These are phyloP conservation scores for Drosophila chauvacae DNA, from an alignment of 1,140 invertebrate species.

Conservation along the genomic window DNA sequence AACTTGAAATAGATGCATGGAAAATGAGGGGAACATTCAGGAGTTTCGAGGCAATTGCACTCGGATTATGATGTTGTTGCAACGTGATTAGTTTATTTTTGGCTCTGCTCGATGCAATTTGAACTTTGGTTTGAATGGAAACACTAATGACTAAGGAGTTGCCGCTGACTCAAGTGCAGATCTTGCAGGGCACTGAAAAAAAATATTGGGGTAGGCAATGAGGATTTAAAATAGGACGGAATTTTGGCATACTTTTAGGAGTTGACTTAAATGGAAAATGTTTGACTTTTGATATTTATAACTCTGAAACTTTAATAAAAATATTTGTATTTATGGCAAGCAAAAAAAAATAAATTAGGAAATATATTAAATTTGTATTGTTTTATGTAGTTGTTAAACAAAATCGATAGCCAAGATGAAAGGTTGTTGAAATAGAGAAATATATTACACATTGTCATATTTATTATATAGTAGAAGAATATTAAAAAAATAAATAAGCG, in stretches of 20 bases:
- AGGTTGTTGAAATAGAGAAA: no score
- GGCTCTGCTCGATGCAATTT: conserved; percentile 58
- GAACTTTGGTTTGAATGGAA: conserved; percentile 54
- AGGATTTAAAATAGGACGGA: not conserved
- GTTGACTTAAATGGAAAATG: not conserved
- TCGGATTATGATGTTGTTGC: conserved; percentile 71
- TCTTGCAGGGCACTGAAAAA: conserved; percentile 38
- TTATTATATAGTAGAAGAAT: no score
- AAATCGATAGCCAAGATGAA: no score
- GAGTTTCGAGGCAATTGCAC: conserved; percentile 20
- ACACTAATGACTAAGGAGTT: conserved; percentile 33
- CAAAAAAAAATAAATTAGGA: not conserved
- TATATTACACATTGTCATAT: no score
- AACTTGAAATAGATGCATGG: conserved; percentile 70
- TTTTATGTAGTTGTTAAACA: not conserved
- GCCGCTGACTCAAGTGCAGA: conserved; percentile 21
- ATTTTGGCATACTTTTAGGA: conserved; percentile 39
- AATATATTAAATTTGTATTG: not conserved
- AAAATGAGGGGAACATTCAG: not conserved
- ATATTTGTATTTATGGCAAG: not conserved
- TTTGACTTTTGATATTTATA: not conserved
- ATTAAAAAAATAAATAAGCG: no score
- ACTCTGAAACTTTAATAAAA: no score
- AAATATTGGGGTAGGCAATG: not conserved
- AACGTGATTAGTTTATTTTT: conserved; percentile 70